Percentiles rank a stretch among this genome's conserved stretches.
phyloP scores from a whole-genome alignment of 2,113 vertebrate species.

The Rhabdornis inornatus region DNA sequence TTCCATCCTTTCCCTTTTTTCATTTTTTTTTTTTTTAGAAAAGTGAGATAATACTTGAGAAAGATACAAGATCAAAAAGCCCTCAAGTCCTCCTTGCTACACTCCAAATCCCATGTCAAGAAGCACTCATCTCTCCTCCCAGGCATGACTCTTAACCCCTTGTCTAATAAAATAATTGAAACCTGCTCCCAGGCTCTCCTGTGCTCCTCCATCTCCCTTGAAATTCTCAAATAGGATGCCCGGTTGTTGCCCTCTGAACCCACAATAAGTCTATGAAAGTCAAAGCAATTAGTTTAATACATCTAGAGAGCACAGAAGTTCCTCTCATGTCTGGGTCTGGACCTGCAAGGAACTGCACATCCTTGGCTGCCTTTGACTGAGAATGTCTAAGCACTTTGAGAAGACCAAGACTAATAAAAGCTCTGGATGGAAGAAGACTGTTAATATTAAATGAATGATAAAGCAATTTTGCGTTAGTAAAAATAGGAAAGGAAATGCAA shows the following conservation, averaged over 20 bases:
- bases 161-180: slow-evolving; percentile 63
- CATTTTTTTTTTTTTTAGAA: neutral
- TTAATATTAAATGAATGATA: neutral
- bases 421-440: neutral
- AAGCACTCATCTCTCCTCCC: slow-evolving; percentile 35
- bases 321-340: slow-evolving; percentile 14
- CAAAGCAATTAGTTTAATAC: slow-evolving; percentile 57
- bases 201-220: slow-evolving; percentile 24
- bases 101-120: slow-evolving; percentile 38
- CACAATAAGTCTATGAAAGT: slow-evolving; percentile 39
- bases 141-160: slow-evolving; percentile 35
- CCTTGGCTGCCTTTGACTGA: slow-evolving; percentile 2
- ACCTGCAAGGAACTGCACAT: neutral
- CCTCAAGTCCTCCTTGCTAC: slow-evolving; percentile 20
- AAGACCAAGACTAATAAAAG: neutral
- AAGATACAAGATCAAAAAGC: slow-evolving; percentile 44
- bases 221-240: slow-evolving; percentile 42
- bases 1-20: neutral
- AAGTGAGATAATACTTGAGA: slow-evolving; percentile 33
- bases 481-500: neutral
- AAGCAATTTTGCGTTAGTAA: neutral
- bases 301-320: slow-evolving; percentile 26
- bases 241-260: slow-evolving; percentile 37
- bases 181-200: slow-evolving; percentile 20
- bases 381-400: neutral